Base-by-base conservation (phyloP, 2,797 vertebrate species). In the Chaunax sp. region DNA sequence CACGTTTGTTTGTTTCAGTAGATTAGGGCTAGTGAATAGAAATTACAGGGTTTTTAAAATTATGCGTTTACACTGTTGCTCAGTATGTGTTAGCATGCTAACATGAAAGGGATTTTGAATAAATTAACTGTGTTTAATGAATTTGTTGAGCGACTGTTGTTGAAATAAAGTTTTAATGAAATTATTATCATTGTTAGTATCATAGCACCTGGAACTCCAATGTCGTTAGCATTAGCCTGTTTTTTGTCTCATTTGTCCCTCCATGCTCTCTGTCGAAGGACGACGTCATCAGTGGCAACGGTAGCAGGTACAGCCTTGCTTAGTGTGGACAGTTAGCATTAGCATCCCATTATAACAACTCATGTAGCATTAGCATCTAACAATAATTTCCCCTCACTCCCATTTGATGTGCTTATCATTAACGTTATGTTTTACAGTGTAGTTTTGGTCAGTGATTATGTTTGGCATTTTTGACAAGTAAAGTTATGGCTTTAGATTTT, bases 241-340 rank as follows among this genome's bases (percentile, higher is more conserved):
- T 66, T 63, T 77, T 51, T 84, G 51, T 87, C 75, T 81, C 45
- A 64, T 82, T 70, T 80, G 51, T 83, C 65, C 47, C 80, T 85
- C 45, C 79, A 84, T 83, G 81, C 82, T 85, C 50, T 83, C 84
- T 61, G 50, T 69, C 77, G 51, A 87, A 87, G 88, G 86, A 87
- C 1, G 71, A 3, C n/a, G 6, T 64, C 83, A 4, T 47, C 52
- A 9, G 35, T 5, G 47, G 37, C 71, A 75, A 58, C 55, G 13
- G 68, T 72, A 51, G 57, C 80, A 90, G 89, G 89, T 89, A 89
- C 82, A 44, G 0, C 47, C 22, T 37, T 6, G 3, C 20, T 51
- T 66, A 53, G 58, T 25, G 58, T 70, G 40, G 59, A 58, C 56
- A 12, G 51, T 56, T 82, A 82, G 78, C 47, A 16, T 69, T 82